phyloP scores from a whole-genome alignment of 2,113 vertebrate species.

The Alethe castanea region DNA sequence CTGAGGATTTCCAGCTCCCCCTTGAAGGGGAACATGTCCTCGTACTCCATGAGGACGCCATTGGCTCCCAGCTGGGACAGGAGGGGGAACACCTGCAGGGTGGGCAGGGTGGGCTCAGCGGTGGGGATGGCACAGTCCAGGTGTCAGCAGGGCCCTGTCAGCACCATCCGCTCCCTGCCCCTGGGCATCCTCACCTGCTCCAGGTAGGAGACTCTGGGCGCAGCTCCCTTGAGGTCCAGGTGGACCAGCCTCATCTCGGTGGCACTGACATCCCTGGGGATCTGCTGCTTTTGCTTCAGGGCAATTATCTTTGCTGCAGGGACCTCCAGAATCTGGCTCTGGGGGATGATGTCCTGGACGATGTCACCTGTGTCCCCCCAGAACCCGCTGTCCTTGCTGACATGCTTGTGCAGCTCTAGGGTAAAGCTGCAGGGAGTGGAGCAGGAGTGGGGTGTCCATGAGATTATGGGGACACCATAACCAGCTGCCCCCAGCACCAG shows the following conservation, averaged over 20 bases:
- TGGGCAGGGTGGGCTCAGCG: not conserved
- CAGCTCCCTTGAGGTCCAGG: slow-evolving; percentile 81
- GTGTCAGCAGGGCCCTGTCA: fast-evolving
- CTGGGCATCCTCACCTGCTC: slow-evolving; percentile 68
- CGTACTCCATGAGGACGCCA: slow-evolving; percentile 78
- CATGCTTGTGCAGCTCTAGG: slow-evolving; percentile 9
- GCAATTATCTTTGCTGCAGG: not conserved
- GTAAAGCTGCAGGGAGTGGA: not conserved
- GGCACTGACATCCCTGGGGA: not conserved
- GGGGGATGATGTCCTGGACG: not conserved
- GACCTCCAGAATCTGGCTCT: not conserved
- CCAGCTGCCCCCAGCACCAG: not conserved
- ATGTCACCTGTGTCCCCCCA: slow-evolving; percentile 1
- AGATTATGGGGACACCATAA: not conserved
- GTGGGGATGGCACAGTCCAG: fast-evolving
- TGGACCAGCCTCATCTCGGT: slow-evolving; percentile 71
- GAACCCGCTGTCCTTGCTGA: slow-evolving; percentile 21
- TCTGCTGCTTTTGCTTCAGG: not conserved
- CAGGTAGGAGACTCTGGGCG: slow-evolving; percentile 76
- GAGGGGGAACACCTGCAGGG: slow-evolving; percentile 67
- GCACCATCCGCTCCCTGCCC: fast-evolving
- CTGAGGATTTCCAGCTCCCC: slow-evolving; percentile 72
- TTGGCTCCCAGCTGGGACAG: slow-evolving; percentile 72
- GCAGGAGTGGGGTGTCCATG: not conserved
- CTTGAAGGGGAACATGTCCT: slow-evolving; percentile 82